phyloP scores from a whole-genome alignment of 2,797 vertebrate species.

The Furcifer pardalis region DNA sequence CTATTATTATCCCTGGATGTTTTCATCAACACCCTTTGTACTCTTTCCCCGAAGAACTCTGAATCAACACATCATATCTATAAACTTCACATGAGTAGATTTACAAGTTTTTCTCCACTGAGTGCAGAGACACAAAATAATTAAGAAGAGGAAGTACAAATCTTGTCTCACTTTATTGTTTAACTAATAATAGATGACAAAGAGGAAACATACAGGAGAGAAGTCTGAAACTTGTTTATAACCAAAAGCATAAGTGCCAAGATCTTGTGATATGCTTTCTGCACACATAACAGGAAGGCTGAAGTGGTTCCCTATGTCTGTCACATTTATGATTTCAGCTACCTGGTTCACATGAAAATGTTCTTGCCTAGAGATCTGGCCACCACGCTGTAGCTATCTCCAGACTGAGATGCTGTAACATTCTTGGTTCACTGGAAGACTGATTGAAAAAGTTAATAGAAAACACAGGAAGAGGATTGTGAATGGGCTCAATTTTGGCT shows the following conservation, averaged over 20 bases:
- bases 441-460: background rate
- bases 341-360: background rate
- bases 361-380: background rate
- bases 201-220: constrained; percentile 7
- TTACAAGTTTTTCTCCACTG: background rate
- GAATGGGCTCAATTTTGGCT: background rate
- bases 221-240: constrained; percentile 17
- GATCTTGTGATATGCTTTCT: constrained; percentile 22
- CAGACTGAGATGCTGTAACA: background rate
- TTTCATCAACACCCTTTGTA: constrained; percentile 18
- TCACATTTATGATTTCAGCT: background rate
- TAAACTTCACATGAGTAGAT: background rate
- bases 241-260: background rate
- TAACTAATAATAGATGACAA: constrained; percentile 33
- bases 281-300: background rate
- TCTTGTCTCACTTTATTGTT: constrained; percentile 16
- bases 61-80: background rate
- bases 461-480: background rate
- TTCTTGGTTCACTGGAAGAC: background rate
- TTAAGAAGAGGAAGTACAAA: background rate
- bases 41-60: background rate
- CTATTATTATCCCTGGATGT: background rate
- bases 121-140: background rate
- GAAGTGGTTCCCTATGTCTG: background rate
- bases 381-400: background rate